Conservation (phyloP, 2,888 invertebrate species). For the Boloria euphrosyne region DNA sequence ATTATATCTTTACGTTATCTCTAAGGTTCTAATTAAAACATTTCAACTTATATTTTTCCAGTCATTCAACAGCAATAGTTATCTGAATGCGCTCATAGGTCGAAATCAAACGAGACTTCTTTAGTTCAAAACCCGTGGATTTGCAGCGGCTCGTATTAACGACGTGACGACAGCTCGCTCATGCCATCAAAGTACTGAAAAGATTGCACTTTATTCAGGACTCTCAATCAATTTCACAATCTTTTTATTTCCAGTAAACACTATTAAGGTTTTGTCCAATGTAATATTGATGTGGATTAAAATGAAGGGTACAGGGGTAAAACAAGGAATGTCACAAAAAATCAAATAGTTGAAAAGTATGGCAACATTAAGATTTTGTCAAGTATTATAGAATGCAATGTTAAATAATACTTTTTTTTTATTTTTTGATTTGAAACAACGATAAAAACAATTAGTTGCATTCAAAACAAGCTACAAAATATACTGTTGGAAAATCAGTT, state of each 20-base stretch:
- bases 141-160: constrained; percentile 19
- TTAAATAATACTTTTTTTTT: too few species aligned
- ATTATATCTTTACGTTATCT: background rate
- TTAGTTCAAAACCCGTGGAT: constrained; percentile 15
- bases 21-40: constrained; percentile 10
- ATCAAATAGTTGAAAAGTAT: too few species aligned
- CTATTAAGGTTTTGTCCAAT: background rate
- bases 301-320: too few species aligned
- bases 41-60: constrained; percentile 15
- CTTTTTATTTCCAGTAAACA: background rate
- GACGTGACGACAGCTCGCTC: constrained; percentile 17
- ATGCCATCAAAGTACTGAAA: constrained; percentile 12
- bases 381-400: too few species aligned
- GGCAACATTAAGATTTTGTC: too few species aligned
- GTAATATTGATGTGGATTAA: too few species aligned
- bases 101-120: constrained; percentile 16
- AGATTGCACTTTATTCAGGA: background rate
- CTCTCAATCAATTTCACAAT: background rate
- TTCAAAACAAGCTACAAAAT: too few species aligned
- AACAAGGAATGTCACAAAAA: too few species aligned
- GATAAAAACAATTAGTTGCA: too few species aligned
- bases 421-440: too few species aligned
- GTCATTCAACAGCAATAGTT: constrained; percentile 3
- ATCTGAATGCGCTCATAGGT: constrained; percentile 20
- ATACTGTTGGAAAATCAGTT: too few species aligned